phyloP scores from a whole-genome alignment of 2,797 vertebrate genomes.

The Acanthiza pusilla region DNA sequence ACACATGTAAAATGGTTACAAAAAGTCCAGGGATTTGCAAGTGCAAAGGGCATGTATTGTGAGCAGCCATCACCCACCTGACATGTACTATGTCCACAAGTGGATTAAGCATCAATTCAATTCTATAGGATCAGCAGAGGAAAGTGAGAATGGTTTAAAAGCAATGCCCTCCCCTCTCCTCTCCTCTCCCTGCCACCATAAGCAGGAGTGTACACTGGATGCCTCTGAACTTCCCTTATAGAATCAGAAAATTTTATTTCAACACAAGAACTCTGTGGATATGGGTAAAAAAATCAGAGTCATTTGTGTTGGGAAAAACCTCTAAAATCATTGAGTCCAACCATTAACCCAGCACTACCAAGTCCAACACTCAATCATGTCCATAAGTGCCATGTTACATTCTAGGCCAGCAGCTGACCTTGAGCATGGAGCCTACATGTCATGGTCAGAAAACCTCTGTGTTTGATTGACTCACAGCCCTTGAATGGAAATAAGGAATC shows the following conservation, averaged over 20 bases:
- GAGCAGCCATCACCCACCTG: not conserved
- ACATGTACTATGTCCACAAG: not conserved
- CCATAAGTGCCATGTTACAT: rapidly evolving
- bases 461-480: not conserved
- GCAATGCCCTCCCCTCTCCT: not conserved
- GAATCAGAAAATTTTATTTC: not conserved
- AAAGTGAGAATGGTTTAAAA: not conserved
- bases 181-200: not conserved
- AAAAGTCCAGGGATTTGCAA: not conserved
- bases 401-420: not conserved
- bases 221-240: not conserved
- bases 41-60: not conserved
- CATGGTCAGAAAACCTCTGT: not conserved
- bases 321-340: not conserved
- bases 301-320: not conserved
- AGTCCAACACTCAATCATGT: not conserved
- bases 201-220: not conserved
- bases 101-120: not conserved
- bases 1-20: not conserved
- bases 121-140: not conserved
- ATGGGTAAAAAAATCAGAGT: not conserved
- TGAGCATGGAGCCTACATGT: not conserved
- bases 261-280: not conserved
- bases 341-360: not conserved
- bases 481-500: not conserved